phyloP scores from a whole-genome alignment of 2,888 invertebrate species.

The Cheilosia soror region DNA sequence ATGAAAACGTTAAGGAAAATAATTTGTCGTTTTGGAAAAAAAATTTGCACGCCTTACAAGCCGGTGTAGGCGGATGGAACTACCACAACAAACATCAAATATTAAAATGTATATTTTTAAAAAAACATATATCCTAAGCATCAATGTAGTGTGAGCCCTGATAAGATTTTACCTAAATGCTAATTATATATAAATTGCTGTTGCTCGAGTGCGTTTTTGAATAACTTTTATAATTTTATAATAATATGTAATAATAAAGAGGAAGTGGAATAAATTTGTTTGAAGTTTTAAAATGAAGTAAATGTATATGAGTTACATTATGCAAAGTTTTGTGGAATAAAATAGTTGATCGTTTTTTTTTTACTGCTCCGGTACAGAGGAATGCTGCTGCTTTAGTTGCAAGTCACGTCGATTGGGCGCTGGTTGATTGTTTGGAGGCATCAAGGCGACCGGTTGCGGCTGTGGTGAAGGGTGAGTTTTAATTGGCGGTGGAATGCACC shows the following conservation, averaged over 20 bases:
- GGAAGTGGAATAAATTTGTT: neutral
- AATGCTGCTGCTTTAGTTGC: conserved; percentile 44
- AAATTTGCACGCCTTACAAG: conserved; percentile 18
- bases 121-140: conserved; percentile 48
- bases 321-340: conserved; percentile 3
- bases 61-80: conserved; percentile 35
- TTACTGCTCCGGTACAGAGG: conserved; percentile 56
- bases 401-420: conserved; percentile 56
- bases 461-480: conserved; percentile 64
- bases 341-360: conserved; percentile 37
- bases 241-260: no score
- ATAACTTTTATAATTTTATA: conserved; percentile 11
- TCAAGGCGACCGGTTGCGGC: conserved; percentile 39
- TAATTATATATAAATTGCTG: conserved; percentile 14
- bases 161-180: conserved; percentile 19
- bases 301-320: conserved; percentile 59
- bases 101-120: conserved; percentile 56
- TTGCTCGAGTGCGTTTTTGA: conserved; percentile 4
- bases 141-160: neutral
- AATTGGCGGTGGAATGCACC: conserved; percentile 72
- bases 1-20: conserved; percentile 26
- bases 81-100: neutral
- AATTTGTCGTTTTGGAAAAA: neutral
- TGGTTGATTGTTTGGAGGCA: conserved; percentile 36
- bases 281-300: conserved; percentile 2